A percentile compares a stretch with the other conserved stretches of the same genome.
Conservation (phyloP, 2,888 invertebrate genomes). For the Drosophila subquinaria region DNA sequence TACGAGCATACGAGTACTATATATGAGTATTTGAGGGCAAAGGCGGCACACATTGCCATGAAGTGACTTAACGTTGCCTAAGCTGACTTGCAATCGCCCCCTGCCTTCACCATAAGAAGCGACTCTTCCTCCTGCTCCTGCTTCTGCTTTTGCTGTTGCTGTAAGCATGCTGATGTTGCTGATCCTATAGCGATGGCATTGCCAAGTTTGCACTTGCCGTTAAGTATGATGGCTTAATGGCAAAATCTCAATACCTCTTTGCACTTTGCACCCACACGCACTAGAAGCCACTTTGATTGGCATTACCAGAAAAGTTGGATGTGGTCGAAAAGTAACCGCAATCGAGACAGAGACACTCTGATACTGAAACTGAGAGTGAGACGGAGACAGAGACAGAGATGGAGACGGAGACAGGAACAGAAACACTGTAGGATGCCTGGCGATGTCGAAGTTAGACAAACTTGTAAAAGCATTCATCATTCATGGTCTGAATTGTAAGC, state of each 20-base stretch:
- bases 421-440: conserved; percentile 12
- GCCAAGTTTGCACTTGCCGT: conserved; percentile 47
- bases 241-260: conserved; percentile 69
- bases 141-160: not conserved
- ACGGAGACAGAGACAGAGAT: not conserved
- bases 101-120: not conserved
- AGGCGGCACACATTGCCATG: conserved; percentile 47
- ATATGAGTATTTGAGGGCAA: conserved; percentile 56
- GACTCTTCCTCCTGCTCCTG: not conserved
- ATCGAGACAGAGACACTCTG: conserved; percentile 17
- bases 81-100: conserved; percentile 58
- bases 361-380: not conserved
- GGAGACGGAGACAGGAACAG: not conserved
- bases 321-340: conserved; percentile 52
- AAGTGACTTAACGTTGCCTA: conserved; percentile 60
- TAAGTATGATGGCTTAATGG: conserved; percentile 65
- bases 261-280: conserved; percentile 50
- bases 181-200: conserved; percentile 63
- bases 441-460: conserved; percentile 50
- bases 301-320: conserved; percentile 58
- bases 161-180: conserved; percentile 62
- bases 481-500: conserved; percentile 55
- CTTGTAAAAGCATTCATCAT: conserved; percentile 69
- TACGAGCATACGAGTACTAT: not conserved
- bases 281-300: conserved; percentile 53